Evolutionary conservation across 1,140 invertebrate species (phyloP), one percentile per base, ranked within the genome.

Genomic region (Lasioglossum baleicum): DNA sequence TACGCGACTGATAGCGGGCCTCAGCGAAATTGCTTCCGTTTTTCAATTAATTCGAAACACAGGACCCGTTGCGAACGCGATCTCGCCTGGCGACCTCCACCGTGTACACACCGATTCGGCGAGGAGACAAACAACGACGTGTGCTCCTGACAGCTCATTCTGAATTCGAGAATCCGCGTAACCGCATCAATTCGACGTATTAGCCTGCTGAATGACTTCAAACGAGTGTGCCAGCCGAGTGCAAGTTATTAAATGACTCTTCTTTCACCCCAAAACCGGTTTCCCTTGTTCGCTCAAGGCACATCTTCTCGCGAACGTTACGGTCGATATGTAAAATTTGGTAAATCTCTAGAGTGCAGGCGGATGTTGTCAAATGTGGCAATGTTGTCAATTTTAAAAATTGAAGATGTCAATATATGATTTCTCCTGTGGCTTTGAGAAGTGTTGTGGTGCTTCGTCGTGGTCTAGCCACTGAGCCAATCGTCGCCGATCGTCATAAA

Each of bases 21-120:
- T 81, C 78, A 77, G 26, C 80, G 66, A 86, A 88, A 90, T 90
- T 89, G 85, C 88, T 89, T 88, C 87, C 83, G 87, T 88, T 88
- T 89, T 83, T 87, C 88, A 87, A 90, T 90, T 90, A 90, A 89
- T 90, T 89, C 86, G 73, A 83, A 82, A 81, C 79, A 81, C 79
- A 76, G 60, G 44, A 76, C 17, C 51, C 51, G 51, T 7, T 53
- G 51, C 51, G 51, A 53, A 17, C 51, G 15, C 44, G 44, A 48
- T 15, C 81, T 73, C 40, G 70, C 66, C 26, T 5, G 26, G 26
- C 63, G 53, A 68, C 35, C 70, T 72, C 61, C 22, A 44, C 2
- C 31, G 22, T 22, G 48, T 26, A 13, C 17, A 51, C 61, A 7
- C 48, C 17, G 53, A 7, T 8, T 17, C 17, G 35, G 2, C 56